A percentile compares a stretch with the other conserved stretches of the same genome.
phyloP scores from a whole-genome alignment of 1,140 invertebrate genomes.

The Macrobrachium nipponense region DNA sequence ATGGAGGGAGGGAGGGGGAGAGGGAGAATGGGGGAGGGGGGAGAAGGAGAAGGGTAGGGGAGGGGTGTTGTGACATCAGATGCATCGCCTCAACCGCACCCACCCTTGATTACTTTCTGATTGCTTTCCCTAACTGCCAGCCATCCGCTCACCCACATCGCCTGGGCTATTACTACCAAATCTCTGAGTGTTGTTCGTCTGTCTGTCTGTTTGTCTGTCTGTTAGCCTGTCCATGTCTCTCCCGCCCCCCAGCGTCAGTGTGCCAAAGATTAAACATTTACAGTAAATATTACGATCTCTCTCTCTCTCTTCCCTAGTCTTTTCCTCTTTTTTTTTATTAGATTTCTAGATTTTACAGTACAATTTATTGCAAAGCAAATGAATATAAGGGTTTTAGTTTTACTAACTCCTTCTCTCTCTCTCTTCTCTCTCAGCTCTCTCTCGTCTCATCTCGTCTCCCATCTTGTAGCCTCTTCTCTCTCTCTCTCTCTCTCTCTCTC shows the following conservation, averaged over 20 bases:
- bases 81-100: background rate
- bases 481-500: background rate
- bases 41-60: no score
- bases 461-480: no score
- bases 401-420: background rate
- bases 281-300: no score
- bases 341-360: background rate
- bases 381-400: background rate
- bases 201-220: constrained; percentile 14
- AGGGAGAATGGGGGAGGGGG: no score
- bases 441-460: background rate
- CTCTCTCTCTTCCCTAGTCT: background rate
- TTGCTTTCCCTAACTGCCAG: background rate
- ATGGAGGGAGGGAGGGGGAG: no score
- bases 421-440: background rate
- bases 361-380: background rate
- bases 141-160: background rate
- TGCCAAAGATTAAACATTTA: no score
- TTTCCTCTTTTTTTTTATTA: background rate
- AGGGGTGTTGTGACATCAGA: no score
- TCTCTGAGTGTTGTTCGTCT: background rate
- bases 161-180: background rate
- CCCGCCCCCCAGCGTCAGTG: background rate
- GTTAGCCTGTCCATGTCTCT: background rate
- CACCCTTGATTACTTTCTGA: background rate